Evolutionary conservation across 2,888 invertebrate genomes (phyloP).

Genomic region (Troglohyphantes excavatus): DNA sequence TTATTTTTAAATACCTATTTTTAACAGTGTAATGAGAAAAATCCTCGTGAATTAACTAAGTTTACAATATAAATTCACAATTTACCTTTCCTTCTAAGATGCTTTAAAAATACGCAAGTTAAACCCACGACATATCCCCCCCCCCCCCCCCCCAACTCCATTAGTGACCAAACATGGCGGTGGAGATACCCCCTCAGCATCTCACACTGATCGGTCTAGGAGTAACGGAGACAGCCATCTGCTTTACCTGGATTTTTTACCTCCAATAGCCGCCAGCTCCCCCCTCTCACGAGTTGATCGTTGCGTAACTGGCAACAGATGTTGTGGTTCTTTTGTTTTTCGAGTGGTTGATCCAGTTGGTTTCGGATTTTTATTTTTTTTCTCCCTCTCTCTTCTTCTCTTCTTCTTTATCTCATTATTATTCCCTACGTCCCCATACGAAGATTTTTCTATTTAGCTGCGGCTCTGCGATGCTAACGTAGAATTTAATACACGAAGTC

Average conservation of each 20-base stretch:
- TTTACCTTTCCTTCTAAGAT: no score
- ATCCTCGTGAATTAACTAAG: no score
- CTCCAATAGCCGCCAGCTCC: neutral
- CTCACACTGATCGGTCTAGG: conserved; percentile 10
- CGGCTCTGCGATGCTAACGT: neutral
- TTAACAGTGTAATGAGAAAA: no score
- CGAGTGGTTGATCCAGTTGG: conserved; percentile 62
- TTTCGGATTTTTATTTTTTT: conserved; percentile 30
- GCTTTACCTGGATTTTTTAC: conserved; percentile 44
- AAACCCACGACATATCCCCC: no score
- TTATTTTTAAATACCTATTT: no score
- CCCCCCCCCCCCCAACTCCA: no score
- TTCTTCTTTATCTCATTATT: conserved; percentile 15
- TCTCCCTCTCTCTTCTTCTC: neutral
- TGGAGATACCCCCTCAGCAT: neutral
- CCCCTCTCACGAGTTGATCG: neutral
- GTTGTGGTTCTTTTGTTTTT: conserved; percentile 77
- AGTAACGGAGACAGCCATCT: conserved; percentile 65
- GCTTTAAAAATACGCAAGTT: no score
- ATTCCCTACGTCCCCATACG: conserved; percentile 10
- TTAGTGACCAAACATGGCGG: conserved; percentile 27
- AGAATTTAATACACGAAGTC: neutral
- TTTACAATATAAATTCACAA: no score
- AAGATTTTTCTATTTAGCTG: neutral
- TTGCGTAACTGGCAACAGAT: conserved; percentile 72